phyloP scores from a whole-genome alignment of 92 coral and sea anemone genomes.

The Scolanthus callimorphus region DNA sequence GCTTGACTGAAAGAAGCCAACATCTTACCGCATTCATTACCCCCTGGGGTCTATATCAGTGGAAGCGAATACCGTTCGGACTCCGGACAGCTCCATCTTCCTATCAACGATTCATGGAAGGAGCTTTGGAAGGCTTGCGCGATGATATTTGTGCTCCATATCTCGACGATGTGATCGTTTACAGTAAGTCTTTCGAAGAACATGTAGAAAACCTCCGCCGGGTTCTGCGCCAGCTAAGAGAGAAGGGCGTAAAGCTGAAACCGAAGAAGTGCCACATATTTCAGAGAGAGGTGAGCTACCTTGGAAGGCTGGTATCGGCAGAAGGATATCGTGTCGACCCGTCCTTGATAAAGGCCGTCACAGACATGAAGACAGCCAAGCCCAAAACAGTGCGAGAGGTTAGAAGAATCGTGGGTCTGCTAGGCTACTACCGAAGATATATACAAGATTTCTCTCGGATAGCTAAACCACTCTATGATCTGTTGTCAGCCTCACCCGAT shows the following conservation, averaged over 20 bases:
- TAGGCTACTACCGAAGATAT: conserved; percentile 22
- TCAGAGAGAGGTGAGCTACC: conserved; percentile 24
- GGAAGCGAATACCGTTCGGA: conserved; percentile 64
- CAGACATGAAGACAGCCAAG: conserved; percentile 10
- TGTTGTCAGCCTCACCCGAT: neutral
- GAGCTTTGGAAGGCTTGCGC: neutral
- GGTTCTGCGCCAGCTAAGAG: conserved; percentile 16
- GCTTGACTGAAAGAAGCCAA: conserved; percentile 40
- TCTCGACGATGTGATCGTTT: conserved; percentile 1
- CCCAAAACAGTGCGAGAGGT: conserved; percentile 26
- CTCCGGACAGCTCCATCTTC: neutral
- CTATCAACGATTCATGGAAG: conserved; percentile 19
- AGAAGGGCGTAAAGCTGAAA: conserved; percentile 14
- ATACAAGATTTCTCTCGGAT: conserved; percentile 5
- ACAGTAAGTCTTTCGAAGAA: conserved; percentile 16
- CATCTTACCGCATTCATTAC: conserved; percentile 48
- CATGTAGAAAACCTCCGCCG: conserved; percentile 12
- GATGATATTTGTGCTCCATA: conserved; percentile 24
- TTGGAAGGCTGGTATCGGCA: conserved; percentile 20
- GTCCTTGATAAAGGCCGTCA: conserved; percentile 1
- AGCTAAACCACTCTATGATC: conserved; percentile 8
- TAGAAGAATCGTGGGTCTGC: conserved; percentile 20
- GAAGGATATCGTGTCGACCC: conserved; percentile 20
- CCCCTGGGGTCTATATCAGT: conserved; percentile 60
- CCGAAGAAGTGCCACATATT: conserved; percentile 22